These are phyloP conservation scores for Thunnus thynnus DNA, from an alignment of 2,113 vertebrate genomes.

Conservation along the genomic window DNA sequence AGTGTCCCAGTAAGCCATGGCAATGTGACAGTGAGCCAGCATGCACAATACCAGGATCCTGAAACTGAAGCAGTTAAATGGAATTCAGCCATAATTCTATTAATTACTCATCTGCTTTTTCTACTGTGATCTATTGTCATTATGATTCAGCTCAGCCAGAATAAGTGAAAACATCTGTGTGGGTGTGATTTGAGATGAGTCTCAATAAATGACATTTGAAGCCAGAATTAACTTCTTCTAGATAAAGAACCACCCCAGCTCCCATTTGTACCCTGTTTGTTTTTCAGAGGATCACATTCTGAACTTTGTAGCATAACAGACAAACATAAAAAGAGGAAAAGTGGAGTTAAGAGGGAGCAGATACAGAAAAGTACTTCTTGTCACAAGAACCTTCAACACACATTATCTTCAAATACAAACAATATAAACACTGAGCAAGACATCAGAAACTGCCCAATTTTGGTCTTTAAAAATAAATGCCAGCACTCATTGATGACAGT, in stretches of 20 bases:
- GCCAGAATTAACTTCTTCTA: too few species aligned
- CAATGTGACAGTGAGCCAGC: too few species aligned
- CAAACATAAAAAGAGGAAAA: background rate
- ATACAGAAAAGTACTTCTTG: background rate
- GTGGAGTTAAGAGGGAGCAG: background rate
- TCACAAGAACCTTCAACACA: background rate
- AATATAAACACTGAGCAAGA: background rate
- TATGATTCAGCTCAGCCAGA: background rate
- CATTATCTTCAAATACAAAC: background rate
- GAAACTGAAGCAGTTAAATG: too few species aligned
- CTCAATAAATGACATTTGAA: background rate
- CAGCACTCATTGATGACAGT: background rate
- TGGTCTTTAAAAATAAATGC: constrained; percentile 29
- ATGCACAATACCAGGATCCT: too few species aligned
- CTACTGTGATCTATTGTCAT: too few species aligned
- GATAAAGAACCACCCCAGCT: too few species aligned
- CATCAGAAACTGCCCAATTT: background rate
- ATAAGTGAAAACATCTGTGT: background rate
- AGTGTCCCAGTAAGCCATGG: too few species aligned
- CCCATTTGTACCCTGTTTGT: too few species aligned
- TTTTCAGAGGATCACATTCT: background rate
- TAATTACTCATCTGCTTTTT: too few species aligned
- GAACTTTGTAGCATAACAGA: background rate
- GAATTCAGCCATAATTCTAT: too few species aligned
- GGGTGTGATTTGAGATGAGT: background rate